Conservation (phyloP, 2,888 invertebrate genomes). For the Synergus japonicus region DNA sequence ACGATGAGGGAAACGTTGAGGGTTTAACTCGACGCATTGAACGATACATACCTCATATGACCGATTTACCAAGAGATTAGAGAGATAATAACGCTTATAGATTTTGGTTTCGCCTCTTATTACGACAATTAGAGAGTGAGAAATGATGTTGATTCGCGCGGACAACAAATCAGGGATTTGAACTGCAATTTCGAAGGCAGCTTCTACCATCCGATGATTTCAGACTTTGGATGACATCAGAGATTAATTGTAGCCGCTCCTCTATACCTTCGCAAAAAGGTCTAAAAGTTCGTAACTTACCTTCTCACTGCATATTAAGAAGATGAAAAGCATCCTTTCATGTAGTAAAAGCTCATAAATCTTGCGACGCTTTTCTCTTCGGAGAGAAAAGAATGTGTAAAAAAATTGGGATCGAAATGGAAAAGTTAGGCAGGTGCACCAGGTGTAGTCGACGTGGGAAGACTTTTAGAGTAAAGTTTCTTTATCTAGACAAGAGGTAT, state of each 20-base stretch:
- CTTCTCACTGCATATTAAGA: not conserved
- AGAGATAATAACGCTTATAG: conserved; percentile 11
- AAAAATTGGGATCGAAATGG: conserved; percentile 9
- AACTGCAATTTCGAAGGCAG: not conserved
- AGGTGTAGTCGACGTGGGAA: not conserved
- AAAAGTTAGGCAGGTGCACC: not conserved
- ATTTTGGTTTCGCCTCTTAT: conserved; percentile 17
- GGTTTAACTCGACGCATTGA: conserved; percentile 29
- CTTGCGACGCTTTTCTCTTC: conserved; percentile 43
- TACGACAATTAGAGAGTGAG: not conserved
- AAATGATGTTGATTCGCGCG: not conserved
- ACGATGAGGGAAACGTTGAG: conserved; percentile 18
- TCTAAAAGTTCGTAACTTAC: not conserved
- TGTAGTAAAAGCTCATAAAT: conserved; percentile 47
- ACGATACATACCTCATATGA: conserved; percentile 4
- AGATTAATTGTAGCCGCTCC: not conserved
- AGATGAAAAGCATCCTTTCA: conserved; percentile 44
- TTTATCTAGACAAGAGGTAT: not conserved
- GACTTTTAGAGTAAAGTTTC: conserved; percentile 1
- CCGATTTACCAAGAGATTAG: conserved; percentile 31
- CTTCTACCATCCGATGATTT: too few relatives aligned
- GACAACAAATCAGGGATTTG: not conserved
- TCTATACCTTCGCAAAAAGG: not conserved
- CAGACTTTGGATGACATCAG: not conserved
- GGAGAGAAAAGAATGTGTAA: conserved; percentile 32